These are phyloP conservation scores for Castor canadensis DNA, from an alignment of 2,113 vertebrate genomes.

Conservation along the genomic window DNA sequence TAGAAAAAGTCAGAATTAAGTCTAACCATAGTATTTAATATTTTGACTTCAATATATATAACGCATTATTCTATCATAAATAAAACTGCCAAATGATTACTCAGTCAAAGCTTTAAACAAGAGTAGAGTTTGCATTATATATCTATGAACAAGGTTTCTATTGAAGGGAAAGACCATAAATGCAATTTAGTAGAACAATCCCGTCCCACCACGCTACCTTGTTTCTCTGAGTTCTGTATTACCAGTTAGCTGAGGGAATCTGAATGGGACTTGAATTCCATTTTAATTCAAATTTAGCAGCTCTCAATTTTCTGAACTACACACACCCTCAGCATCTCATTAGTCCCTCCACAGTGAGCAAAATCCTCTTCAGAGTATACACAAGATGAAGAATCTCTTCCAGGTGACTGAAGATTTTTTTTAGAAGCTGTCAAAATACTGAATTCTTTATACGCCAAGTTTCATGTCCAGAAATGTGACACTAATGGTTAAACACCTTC, in stretches of 20 bases:
- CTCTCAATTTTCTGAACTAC: not conserved
- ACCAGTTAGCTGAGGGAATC: not conserved
- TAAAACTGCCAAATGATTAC: not conserved
- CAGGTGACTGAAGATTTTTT: not conserved
- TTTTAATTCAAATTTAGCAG: slow-evolving; percentile 20
- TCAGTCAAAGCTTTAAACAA: not conserved
- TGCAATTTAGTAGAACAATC: not conserved
- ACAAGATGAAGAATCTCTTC: not conserved
- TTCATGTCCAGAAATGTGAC: not conserved
- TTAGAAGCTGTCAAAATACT: not conserved
- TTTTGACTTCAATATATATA: not conserved
- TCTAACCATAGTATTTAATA: not conserved
- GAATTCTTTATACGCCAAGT: not conserved
- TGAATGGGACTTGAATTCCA: slow-evolving; percentile 18
- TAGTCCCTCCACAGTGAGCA: not conserved
- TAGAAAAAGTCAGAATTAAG: not conserved
- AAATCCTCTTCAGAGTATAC: not conserved
- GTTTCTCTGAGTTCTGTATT: not conserved
- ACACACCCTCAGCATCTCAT: not conserved
- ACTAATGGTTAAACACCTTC: not conserved
- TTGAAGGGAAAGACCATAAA: not conserved
- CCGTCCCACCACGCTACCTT: not conserved
- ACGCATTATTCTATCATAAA: not conserved
- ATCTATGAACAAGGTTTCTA: not conserved
- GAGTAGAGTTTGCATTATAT: not conserved